Evolutionary conservation across 2,113 vertebrate species (phyloP).

Genomic region (Gymnobelideus leadbeateri): DNA sequence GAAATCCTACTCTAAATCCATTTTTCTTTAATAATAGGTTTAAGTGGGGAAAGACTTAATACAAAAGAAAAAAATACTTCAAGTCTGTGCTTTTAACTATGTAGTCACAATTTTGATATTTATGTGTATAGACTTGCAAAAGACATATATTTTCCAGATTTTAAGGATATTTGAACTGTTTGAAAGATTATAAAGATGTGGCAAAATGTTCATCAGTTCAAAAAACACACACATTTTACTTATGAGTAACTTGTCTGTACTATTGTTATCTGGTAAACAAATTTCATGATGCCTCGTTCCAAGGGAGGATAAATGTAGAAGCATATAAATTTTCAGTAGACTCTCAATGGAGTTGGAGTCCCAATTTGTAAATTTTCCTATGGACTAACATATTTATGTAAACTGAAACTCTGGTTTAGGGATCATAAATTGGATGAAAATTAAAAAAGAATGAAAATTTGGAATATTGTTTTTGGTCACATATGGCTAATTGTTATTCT

Average conservation of each 20-base stretch:
- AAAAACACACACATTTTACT: constrained; percentile 51
- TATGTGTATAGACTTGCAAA: constrained; percentile 34
- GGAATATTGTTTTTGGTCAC: not conserved
- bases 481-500: constrained; percentile 19
- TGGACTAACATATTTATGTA: not conserved
- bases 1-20: not conserved
- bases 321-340: not conserved
- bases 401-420: constrained; percentile 5
- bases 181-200: constrained; percentile 56
- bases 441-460: not conserved
- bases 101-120: constrained; percentile 50
- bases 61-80: constrained; percentile 38
- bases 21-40: constrained; percentile 15
- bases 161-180: constrained; percentile 63
- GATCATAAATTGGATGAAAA: not conserved
- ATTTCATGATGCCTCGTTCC: constrained; percentile 44
- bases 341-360: not conserved
- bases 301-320: constrained; percentile 51
- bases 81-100: constrained; percentile 45
- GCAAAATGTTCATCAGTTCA: constrained; percentile 53
- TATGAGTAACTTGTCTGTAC: constrained; percentile 5
- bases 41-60: constrained; percentile 35
- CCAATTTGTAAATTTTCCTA: constrained; percentile 12
- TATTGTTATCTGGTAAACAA: constrained; percentile 45
- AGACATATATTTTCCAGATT: constrained; percentile 55